A percentile compares a stretch with the other conserved stretches of the same genome.
Conservation (phyloP, 2,888 invertebrate genomes). For the Neoaliturus tenellus region DNA sequence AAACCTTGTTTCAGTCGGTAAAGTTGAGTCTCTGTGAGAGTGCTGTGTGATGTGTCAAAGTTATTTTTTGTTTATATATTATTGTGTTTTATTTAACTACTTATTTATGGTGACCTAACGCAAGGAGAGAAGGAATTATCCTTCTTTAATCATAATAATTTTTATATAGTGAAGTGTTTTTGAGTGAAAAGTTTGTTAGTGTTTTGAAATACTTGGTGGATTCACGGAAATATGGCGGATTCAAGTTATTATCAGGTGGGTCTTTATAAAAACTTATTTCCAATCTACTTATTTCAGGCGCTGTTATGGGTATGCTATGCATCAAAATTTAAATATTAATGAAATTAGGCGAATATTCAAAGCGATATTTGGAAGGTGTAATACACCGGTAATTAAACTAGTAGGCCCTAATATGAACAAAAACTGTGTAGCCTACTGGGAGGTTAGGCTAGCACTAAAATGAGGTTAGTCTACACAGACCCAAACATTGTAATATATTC, state of each 20-base stretch:
- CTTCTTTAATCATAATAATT: conserved; percentile 42
- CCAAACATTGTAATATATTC: too few species aligned
- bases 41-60: conserved; percentile 62
- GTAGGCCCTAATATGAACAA: too few species aligned
- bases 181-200: conserved; percentile 5
- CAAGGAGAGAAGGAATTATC: conserved; percentile 39
- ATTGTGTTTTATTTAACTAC: conserved; percentile 9
- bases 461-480: too few species aligned
- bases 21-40: conserved; percentile 58
- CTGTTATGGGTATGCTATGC: too few species aligned
- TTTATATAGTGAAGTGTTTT: conserved; percentile 7
- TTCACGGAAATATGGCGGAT: conserved; percentile 78
- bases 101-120: conserved; percentile 46
- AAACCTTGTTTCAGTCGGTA: conserved; percentile 59
- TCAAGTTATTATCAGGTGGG: conserved; percentile 81
- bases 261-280: conserved; percentile 63
- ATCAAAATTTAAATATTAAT: too few species aligned
- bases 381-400: too few species aligned
- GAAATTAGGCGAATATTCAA: too few species aligned
- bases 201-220: conserved; percentile 51
- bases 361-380: too few species aligned
- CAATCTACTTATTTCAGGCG: too few species aligned
- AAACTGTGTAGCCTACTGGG: too few species aligned
- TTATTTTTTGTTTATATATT: conserved; percentile 56
- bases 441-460: too few species aligned